A percentile compares a stretch with the other conserved stretches of the same genome.
phyloP scores from a whole-genome alignment of 2,888 invertebrate genomes.

The Lottia scabra region DNA sequence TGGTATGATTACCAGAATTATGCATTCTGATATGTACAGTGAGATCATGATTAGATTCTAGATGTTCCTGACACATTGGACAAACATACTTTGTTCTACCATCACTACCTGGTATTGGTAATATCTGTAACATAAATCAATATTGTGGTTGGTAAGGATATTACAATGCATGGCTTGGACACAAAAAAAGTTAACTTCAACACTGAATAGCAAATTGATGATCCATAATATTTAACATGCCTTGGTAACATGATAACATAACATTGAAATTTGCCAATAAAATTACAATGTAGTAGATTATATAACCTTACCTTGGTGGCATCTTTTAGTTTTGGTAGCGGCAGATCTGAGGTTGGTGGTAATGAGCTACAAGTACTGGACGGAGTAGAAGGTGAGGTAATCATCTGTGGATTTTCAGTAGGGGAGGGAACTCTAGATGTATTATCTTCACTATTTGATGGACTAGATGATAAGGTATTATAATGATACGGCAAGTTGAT shows the following conservation, averaged over 20 bases:
- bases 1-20: conserved; percentile 50
- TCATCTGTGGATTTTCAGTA: background rate
- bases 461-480: background rate
- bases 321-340: conserved; percentile 1
- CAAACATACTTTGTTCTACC: conserved; percentile 72
- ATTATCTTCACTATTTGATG: background rate
- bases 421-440: background rate
- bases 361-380: background rate
- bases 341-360: background rate
- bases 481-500: background rate
- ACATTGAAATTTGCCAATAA: too few relatives aligned
- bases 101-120: conserved; percentile 55
- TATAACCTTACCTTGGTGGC: background rate
- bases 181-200: too few relatives aligned
- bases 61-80: conserved; percentile 76
- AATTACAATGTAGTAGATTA: too few relatives aligned
- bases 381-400: conserved; percentile 3
- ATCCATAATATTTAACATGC: too few relatives aligned
- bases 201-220: too few relatives aligned
- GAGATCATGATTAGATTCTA: conserved; percentile 77
- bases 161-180: too few relatives aligned
- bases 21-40: conserved; percentile 77
- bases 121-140: conserved; percentile 52
- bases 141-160: too few relatives aligned
- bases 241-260: too few relatives aligned